Evolutionary conservation across 2,888 invertebrate species (phyloP).

Genomic region (Beris chalybata): DNA sequence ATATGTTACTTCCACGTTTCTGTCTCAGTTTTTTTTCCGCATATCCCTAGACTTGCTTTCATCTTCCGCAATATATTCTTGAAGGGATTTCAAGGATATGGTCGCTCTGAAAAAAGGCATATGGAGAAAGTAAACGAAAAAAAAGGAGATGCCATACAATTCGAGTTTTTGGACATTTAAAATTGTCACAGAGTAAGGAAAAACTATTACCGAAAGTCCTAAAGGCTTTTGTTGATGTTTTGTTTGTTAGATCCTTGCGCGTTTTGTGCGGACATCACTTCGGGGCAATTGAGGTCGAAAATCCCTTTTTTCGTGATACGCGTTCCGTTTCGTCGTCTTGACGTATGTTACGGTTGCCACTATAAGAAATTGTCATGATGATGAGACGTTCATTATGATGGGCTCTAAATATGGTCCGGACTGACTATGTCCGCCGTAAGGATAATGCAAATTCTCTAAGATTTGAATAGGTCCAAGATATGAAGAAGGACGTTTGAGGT

Average conservation of each 20-base stretch:
- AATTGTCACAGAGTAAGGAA: constrained; percentile 22
- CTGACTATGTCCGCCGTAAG: neutral
- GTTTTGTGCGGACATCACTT: constrained; percentile 6
- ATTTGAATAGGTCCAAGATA: constrained; percentile 14
- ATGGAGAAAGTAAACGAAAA: neutral
- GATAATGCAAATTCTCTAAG: constrained; percentile 24
- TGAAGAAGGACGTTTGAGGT: neutral
- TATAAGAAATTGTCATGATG: constrained; percentile 9
- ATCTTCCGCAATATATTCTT: constrained; percentile 29
- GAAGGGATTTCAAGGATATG: constrained; percentile 11
- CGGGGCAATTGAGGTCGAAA: constrained; percentile 3
- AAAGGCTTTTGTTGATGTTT: constrained; percentile 21
- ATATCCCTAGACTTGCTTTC: constrained; percentile 1
- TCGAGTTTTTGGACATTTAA: constrained; percentile 18
- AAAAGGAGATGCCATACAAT: constrained; percentile 19
- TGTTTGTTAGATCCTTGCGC: neutral
- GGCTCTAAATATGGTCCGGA: constrained; percentile 15
- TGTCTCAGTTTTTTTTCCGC: constrained; percentile 6
- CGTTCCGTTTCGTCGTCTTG: too few species aligned
- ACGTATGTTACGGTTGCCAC: too few species aligned
- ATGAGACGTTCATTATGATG: constrained; percentile 22
- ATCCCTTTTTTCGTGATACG: neutral
- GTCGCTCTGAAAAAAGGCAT: neutral
- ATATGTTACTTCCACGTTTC: constrained; percentile 30
- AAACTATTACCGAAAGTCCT: constrained; percentile 21